Percentiles rank a stretch among this genome's conserved stretches.
Evolutionary conservation across 1,140 invertebrate genomes (phyloP).

Genomic region (Monochamus saltuarius): DNA sequence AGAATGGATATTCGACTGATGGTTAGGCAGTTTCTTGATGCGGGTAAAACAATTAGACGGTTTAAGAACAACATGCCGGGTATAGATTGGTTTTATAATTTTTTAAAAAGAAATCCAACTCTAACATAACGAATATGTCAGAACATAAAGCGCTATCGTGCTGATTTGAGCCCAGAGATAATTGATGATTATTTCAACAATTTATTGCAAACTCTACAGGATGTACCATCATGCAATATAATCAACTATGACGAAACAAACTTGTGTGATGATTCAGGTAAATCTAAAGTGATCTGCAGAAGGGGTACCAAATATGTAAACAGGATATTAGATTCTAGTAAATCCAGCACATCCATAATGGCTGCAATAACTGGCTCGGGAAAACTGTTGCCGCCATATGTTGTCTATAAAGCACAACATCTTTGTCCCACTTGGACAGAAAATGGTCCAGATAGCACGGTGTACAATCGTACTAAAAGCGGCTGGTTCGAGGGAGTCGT

Average conservation of each 20-base stretch:
- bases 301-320: constrained; percentile 47
- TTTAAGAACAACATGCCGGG: too few relatives aligned
- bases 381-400: constrained; percentile 21
- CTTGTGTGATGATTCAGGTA: constrained; percentile 22
- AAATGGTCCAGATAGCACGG: constrained; percentile 9
- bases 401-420: constrained; percentile 26
- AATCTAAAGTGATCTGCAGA: constrained; percentile 33
- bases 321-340: constrained; percentile 41
- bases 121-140: too few relatives aligned
- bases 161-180: neutral
- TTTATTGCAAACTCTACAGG: constrained; percentile 28
- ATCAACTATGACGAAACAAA: constrained; percentile 54
- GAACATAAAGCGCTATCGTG: too few relatives aligned
- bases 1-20: too few relatives aligned
- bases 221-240: constrained; percentile 32
- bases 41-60: too few relatives aligned
- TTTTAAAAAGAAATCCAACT: too few relatives aligned
- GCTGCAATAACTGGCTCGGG: constrained; percentile 19
- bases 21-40: too few relatives aligned
- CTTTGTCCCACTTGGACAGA: constrained; percentile 20
- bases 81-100: too few relatives aligned
- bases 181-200: constrained; percentile 4
- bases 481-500: constrained; percentile 17
- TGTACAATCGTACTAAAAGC: constrained; percentile 19
- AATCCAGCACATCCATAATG: constrained; percentile 25